Base-by-base conservation (phyloP, 2,888 invertebrate genomes). In the Gymnoscelis rufifasciata region DNA sequence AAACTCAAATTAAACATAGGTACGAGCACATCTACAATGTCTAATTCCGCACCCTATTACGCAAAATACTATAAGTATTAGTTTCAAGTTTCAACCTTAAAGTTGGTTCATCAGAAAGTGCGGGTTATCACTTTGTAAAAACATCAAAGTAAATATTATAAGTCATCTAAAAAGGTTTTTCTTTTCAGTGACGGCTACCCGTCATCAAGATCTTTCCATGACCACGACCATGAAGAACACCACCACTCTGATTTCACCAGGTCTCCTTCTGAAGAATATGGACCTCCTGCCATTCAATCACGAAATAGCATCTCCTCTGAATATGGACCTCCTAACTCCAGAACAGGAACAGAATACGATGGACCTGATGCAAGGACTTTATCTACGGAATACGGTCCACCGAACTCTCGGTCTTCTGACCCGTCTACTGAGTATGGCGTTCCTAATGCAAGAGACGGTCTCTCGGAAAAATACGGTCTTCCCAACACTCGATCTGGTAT, bases 171-270 rank as follows among this genome's bases (percentile, higher is more conserved):
- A n/a, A n/a, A n/a, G n/a, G n/a, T 14, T 2, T 11, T 29, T 36
- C 14, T 29, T 52, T 52, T 3, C 46, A 56, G 56, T 35, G 54
- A 50, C 7, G 54, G 57, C 28, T 57, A 57, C 30, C 43, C 57
- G 39, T 44, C 47, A 37, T 33, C 45, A 1, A 24, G 41, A 26
- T 46, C 50, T 26, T 36, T 45, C 11, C 39, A 47, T 6, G 30
- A 48, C n/a, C 46, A 46, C 29, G 44, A 47, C 10, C 27, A 48
- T 23, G 40, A 46, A 28, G 44, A 51, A 2, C 35, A 50, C 7
- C 39, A 51, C n/a, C 40, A 51, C 11, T 43, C 51, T 1, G 47
- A 54, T n/a, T 39, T 48, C 39, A 40, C 48, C 33, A 42, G 48
- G 41, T 51, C 54, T 10, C 38, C 24, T 0, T 52, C 56, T 23